These are phyloP conservation scores for Sylvietta virens DNA, from an alignment of 2,113 vertebrate species.

Conservation along the genomic window DNA sequence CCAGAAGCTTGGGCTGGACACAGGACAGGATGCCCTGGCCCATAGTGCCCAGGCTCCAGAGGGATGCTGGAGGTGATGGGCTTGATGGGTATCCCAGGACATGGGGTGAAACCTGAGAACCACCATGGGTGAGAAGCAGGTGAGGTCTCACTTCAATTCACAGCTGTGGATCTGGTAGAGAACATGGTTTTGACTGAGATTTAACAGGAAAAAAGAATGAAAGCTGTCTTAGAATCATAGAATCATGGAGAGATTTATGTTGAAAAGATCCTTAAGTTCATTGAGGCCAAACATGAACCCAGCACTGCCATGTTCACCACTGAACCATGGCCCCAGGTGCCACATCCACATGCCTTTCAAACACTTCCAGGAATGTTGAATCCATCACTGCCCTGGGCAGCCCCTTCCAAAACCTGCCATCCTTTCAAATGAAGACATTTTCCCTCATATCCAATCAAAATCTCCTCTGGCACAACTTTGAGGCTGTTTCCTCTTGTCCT, in stretches of 20 bases:
- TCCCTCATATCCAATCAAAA: background rate
- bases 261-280: background rate
- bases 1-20: background rate
- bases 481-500: background rate
- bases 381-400: background rate
- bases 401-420: background rate
- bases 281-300: background rate
- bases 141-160: background rate
- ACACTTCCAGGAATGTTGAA: background rate
- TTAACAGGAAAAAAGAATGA: background rate
- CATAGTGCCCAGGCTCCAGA: rapidly evolving
- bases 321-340: background rate
- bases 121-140: background rate
- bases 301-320: background rate
- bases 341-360: background rate
- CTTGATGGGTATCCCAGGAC: background rate
- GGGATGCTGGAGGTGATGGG: background rate
- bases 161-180: background rate
- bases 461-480: background rate
- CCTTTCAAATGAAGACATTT: background rate
- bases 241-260: background rate
- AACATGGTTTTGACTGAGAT: background rate
- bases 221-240: background rate
- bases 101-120: background rate
- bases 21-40: rapidly evolving